Percentiles rank a stretch among this genome's conserved stretches.
Evolutionary conservation across 2,797 vertebrate genomes (phyloP).

Genomic region (Pangasius sanitwongsei): DNA sequence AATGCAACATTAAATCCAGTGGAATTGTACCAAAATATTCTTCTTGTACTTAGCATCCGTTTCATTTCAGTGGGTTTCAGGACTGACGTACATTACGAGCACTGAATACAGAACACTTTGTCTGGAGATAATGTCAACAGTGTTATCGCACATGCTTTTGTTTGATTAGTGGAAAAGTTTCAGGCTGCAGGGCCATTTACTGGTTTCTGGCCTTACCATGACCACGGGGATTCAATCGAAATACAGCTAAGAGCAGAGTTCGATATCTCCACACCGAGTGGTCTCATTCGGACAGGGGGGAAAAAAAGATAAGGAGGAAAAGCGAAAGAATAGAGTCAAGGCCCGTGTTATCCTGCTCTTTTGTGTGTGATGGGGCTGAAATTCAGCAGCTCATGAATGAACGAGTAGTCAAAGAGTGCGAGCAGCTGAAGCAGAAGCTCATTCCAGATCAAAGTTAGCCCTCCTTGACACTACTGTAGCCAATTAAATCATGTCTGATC

Average conservation of each 20-base stretch:
- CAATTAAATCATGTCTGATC: not conserved
- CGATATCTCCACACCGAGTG: not conserved
- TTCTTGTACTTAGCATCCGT: too few species aligned
- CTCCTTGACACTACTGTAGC: not conserved
- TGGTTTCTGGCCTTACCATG: not conserved
- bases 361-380: conserved; percentile 15
- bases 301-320: conserved; percentile 5
- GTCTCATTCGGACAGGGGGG: not conserved
- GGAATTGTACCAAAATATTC: not conserved
- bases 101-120: not conserved
- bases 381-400: not conserved
- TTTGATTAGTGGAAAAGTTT: conserved; percentile 37
- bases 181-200: not conserved
- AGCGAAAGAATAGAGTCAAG: not conserved
- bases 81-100: not conserved
- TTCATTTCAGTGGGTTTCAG: not conserved
- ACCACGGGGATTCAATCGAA: conserved; percentile 1
- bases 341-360: conserved; percentile 11
- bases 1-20: not conserved
- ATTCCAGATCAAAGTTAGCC: not conserved
- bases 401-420: not conserved
- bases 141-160: conserved; percentile 32
- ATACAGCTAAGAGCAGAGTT: conserved; percentile 8
- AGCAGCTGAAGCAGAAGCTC: not conserved
- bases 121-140: not conserved